Base-by-base conservation (phyloP, 30 jellyfish, hydroid and myxozoan genomes). In the Haliclystus octoradiatus region DNA sequence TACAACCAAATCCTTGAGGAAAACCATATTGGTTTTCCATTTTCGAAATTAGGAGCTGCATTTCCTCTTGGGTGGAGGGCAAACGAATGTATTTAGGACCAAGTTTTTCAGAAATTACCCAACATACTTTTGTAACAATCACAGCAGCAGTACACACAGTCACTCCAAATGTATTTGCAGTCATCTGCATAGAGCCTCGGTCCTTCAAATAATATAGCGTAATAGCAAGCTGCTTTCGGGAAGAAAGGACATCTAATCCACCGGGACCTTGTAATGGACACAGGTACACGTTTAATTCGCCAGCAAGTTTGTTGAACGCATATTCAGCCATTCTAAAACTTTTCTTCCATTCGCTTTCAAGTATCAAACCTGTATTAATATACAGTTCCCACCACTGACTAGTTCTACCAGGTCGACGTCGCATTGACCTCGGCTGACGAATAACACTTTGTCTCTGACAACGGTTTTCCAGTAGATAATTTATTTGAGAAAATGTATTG, bases 1-100 rank as follows among this genome's bases (percentile, higher is more conserved):
- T 31, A 74, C 94, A 73, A 3, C 95, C 93, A 29, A 83, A 67
- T 25, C 62, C 95, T 69, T 31, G 84, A 15, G 93, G 95, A 74
- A 75, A 72, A 14, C 86, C 92, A 75, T 71, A 66, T 62, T 69
- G 57, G 23, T 53, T 33, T 60, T 69, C 88, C 68, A 82, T 50
- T 33, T 53, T 34, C 26, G 49, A 26, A 30, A 62, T 60, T 28
- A 68, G 63, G 29, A 51, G 29, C 49, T 73, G 52, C 13, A 81
- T 65, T 62, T 71, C 93, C 29, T 80, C 87, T 50, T 72, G 50
- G 49, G 69, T 60, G 30, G 70, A 27, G 15, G 75, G 76, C 26
- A 62, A 73, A 40, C 29, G 30, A 13, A 62, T 25, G 33, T 60
- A 73, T n/a, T 63, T 73, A 19, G 63, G 73, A 19, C 82, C 82